Evolutionary conservation across 2,888 invertebrate species (phyloP).

Genomic region (Diaperis boleti): DNA sequence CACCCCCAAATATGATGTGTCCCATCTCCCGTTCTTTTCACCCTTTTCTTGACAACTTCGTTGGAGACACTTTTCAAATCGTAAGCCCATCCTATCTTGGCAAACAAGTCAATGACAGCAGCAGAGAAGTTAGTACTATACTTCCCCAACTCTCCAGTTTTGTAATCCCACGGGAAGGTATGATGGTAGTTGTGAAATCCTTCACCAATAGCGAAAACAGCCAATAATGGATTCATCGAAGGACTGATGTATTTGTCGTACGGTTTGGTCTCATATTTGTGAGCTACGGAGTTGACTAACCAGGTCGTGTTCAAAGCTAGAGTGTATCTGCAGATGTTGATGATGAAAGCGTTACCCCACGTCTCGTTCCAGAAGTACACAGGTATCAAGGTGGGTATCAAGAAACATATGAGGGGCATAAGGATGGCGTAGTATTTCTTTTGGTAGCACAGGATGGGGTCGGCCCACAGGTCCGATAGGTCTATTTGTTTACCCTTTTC

Average conservation of each 20-base stretch:
- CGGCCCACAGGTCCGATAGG: slow-evolving; percentile 83
- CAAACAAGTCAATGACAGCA: slow-evolving; percentile 83
- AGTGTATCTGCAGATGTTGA: no score
- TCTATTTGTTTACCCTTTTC: slow-evolving; percentile 89
- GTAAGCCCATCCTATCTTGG: slow-evolving; percentile 88
- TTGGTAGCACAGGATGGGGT: slow-evolving; percentile 88
- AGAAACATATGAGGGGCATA: slow-evolving; percentile 75
- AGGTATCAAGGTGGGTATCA: no score
- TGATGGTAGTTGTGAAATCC: slow-evolving; percentile 93
- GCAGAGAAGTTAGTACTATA: slow-evolving; percentile 85
- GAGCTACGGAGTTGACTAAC: slow-evolving; percentile 91
- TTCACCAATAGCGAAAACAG: slow-evolving; percentile 78
- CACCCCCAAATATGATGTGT: slow-evolving; percentile 76
- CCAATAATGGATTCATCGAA: slow-evolving; percentile 76
- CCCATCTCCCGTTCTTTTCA: slow-evolving; percentile 65
- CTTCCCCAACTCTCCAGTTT: slow-evolving; percentile 83
- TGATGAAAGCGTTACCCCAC: no score
- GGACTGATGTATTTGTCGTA: slow-evolving; percentile 83
- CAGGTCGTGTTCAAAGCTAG: slow-evolving; percentile 87
- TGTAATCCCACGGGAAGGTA: slow-evolving; percentile 88
- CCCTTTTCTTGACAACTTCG: slow-evolving; percentile 77
- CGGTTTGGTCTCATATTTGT: slow-evolving; percentile 81
- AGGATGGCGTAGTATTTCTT: slow-evolving; percentile 71
- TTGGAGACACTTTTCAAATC: slow-evolving; percentile 84
- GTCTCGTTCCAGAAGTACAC: no score